Evolutionary conservation across 2,888 invertebrate genomes (phyloP), one percentile per base, ranked within the genome.

Genomic region (Cheilosia urbana): DNA sequence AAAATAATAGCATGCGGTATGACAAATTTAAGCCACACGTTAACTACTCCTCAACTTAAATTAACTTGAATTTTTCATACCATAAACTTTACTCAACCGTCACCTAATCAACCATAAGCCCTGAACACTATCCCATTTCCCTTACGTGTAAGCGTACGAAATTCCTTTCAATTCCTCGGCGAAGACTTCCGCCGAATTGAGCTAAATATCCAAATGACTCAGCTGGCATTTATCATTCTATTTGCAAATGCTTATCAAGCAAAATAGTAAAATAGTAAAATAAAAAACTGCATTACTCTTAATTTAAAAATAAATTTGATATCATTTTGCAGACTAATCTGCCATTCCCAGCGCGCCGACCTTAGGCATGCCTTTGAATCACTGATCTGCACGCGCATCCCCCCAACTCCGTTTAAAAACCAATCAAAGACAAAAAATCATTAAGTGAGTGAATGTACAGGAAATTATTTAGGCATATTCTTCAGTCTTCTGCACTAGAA

Each of bases 391-490:
- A 68, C 68, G 72, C 68, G 53, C 30, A 27, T 27, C 69, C 30
- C 53, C 21, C 60, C 30, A 11, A 40, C 19, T 37, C 19, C 77
- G 60, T 45, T 66, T 77, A 60, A 77, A 55, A 78, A 78, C 51
- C 49, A 78, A 73, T 77, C 77, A 72, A 76, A 76, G 71, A 77
- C 78, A 78, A 7, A 30, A 78, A 7, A 30, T 68, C 72, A 72
- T 78, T 66, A 58, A 78, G 57, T 57, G 51, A 69, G 40, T 75
- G 84, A 76, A 51, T 76, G 60, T 66, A 69, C 55, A 80, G 69
- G 69, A 71, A 85, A 80, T 71, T 76, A 71, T 76, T 80, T 85
- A 85, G 84, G 79, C 84, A 76, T 80, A 85, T 75, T 72, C 71
- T 65, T 13, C 13, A 37, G 60, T 72, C 24, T 34, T 37, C n/a